These are phyloP conservation scores for Regulus satrapa DNA, from an alignment of 2,113 vertebrate genomes.

Conservation along the genomic window DNA sequence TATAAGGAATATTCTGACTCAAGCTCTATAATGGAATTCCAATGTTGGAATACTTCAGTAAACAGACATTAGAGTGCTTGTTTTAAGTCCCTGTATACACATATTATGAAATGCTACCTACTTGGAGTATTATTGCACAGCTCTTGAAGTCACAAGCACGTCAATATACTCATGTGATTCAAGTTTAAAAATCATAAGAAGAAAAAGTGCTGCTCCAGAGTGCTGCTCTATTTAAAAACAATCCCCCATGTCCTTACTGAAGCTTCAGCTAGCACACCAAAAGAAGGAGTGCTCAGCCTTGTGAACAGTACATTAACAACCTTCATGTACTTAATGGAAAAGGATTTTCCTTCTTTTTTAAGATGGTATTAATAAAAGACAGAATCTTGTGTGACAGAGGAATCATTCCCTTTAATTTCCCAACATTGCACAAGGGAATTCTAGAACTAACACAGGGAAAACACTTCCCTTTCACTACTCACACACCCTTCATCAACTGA, in stretches of 20 bases:
- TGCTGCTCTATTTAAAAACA: neutral
- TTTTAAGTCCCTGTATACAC: neutral
- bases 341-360: neutral
- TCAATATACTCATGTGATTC: neutral
- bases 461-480: neutral
- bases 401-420: neutral
- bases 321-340: neutral
- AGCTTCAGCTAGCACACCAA: neutral
- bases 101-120: neutral
- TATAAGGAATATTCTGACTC: neutral
- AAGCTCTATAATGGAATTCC: neutral
- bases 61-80: neutral
- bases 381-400: neutral
- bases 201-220: neutral
- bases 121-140: neutral
- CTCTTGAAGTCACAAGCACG: neutral
- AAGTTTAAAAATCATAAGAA: neutral
- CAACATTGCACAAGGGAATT: neutral
- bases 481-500: rapidly evolving
- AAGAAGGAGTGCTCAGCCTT: neutral
- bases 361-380: neutral
- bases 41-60: neutral
- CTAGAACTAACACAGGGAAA: neutral
- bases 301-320: neutral
- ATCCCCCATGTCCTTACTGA: neutral